Conservation (phyloP, 2,888 invertebrate genomes). For the Catonia carolina region DNA sequence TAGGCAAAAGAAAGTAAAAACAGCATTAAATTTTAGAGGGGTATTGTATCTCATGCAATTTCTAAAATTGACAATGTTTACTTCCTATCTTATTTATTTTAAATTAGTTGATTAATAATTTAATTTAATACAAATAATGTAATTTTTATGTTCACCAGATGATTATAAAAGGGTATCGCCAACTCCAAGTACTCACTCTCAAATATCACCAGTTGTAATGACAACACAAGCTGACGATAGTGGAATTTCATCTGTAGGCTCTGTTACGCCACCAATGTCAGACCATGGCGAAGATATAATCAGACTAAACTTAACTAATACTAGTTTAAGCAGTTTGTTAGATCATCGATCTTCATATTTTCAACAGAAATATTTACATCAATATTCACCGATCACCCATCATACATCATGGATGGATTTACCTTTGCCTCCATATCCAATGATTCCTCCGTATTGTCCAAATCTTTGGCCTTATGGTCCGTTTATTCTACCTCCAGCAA, state of each 20-base stretch:
- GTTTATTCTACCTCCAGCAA: not conserved
- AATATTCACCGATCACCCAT: too few species aligned
- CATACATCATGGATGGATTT: constrained; percentile 7
- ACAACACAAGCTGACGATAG: constrained; percentile 33
- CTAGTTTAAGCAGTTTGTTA: not conserved
- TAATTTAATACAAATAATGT: too few species aligned
- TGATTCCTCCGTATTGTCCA: constrained; percentile 5
- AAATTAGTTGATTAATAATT: too few species aligned
- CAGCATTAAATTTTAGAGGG: too few species aligned
- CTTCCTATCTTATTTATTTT: too few species aligned
- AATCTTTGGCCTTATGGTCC: not conserved
- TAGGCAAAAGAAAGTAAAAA: too few species aligned
- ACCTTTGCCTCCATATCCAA: not conserved
- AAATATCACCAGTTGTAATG: too few species aligned
- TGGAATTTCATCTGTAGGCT: constrained; percentile 33
- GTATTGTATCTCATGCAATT: too few species aligned
- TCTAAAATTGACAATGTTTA: too few species aligned
- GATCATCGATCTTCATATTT: not conserved
- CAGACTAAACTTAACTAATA: not conserved
- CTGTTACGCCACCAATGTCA: constrained; percentile 34
- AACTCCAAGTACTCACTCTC: too few species aligned
- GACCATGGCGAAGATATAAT: not conserved
- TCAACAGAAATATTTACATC: not conserved
- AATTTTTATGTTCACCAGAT: too few species aligned
- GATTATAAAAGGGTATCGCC: too few species aligned